phyloP scores from a whole-genome alignment of 2,888 invertebrate species.

The Agapetus fuscipes region DNA sequence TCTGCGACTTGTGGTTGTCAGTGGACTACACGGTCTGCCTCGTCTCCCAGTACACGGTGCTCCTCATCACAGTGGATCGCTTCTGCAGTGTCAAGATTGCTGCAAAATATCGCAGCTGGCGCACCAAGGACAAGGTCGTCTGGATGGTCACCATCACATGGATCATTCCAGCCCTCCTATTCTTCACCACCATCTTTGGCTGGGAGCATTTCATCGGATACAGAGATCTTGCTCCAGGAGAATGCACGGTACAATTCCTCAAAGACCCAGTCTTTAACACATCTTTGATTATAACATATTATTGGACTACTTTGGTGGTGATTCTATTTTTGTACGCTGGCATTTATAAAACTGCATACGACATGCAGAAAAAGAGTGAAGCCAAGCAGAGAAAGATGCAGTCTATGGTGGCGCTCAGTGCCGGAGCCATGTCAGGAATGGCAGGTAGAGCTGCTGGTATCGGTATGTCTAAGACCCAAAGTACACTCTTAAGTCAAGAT shows the following conservation, averaged over 20 bases:
- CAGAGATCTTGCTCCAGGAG: constrained; percentile 74
- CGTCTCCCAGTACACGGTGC: constrained; percentile 97
- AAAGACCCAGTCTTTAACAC: constrained; percentile 97
- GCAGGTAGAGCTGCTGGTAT: constrained; percentile 81
- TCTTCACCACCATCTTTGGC: constrained; percentile 97
- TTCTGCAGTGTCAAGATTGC: constrained; percentile 99
- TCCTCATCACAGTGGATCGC: constrained; percentile 95
- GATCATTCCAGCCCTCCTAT: constrained; percentile 92
- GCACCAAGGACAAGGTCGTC: constrained; percentile 86
- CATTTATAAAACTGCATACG: constrained; percentile 94
- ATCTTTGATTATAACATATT: constrained; percentile 91
- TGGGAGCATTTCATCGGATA: constrained; percentile 98
- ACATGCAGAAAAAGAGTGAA: constrained; percentile 95
- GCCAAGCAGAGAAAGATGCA: constrained; percentile 94
- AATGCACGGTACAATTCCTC: constrained; percentile 94
- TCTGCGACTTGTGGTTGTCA: constrained; percentile 97
- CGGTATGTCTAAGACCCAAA: constrained; percentile 68
- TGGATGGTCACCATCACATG: constrained; percentile 95
- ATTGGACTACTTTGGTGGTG: constrained; percentile 94
- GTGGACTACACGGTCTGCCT: constrained; percentile 98
- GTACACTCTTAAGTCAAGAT: constrained; percentile 59
- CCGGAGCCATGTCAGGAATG: constrained; percentile 86
- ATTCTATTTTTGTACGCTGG: constrained; percentile 93
- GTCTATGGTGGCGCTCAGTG: constrained; percentile 84
- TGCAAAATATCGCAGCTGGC: constrained; percentile 93